Percentiles rank a stretch among this genome's conserved stretches.
phyloP scores from a whole-genome alignment of 1,140 invertebrate genomes.

The Euwallacea similis region DNA sequence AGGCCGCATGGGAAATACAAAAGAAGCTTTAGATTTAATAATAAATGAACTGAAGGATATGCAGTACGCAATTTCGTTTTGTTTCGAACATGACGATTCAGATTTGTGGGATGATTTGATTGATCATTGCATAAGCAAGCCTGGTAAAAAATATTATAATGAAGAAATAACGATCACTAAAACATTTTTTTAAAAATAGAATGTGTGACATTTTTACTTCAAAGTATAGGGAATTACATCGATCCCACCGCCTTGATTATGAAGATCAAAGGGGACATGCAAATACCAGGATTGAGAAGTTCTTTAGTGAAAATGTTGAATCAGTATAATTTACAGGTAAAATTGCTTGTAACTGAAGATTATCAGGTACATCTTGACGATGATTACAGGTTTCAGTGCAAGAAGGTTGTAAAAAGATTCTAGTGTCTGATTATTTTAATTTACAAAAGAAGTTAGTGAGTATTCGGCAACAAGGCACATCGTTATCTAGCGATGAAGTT shows the following conservation, averaged over 20 bases:
- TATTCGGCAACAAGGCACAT: conserved; percentile 76
- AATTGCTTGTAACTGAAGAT: conserved; percentile 9
- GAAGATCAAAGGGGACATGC: conserved; percentile 78
- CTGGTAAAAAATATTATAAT: conserved; percentile 58
- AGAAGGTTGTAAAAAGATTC: conserved; percentile 85
- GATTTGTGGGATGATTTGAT: conserved; percentile 96
- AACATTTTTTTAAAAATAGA: conserved; percentile 58
- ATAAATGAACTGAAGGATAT: conserved; percentile 75
- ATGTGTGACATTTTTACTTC: conserved; percentile 75
- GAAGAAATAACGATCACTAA: conserved; percentile 49
- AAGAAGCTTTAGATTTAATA: conserved; percentile 89
- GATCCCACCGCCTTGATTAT: conserved; percentile 86
- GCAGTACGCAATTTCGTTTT: conserved; percentile 84
- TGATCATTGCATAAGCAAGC: conserved; percentile 83
- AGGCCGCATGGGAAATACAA: conserved; percentile 88
- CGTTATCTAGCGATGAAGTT: conserved; percentile 68
- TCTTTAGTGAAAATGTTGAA: conserved; percentile 94
- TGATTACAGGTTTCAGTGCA: conserved; percentile 73
- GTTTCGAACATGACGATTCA: conserved; percentile 92
- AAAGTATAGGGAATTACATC: conserved; percentile 85
- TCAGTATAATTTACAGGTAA: conserved; percentile 89
- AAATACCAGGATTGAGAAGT: conserved; percentile 87
- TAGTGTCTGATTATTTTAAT: conserved; percentile 86
- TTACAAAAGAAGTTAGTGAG: conserved; percentile 80
- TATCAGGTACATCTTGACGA: background rate